Conservation (phyloP, 2,888 invertebrate species). For the Cantharis rufa region DNA sequence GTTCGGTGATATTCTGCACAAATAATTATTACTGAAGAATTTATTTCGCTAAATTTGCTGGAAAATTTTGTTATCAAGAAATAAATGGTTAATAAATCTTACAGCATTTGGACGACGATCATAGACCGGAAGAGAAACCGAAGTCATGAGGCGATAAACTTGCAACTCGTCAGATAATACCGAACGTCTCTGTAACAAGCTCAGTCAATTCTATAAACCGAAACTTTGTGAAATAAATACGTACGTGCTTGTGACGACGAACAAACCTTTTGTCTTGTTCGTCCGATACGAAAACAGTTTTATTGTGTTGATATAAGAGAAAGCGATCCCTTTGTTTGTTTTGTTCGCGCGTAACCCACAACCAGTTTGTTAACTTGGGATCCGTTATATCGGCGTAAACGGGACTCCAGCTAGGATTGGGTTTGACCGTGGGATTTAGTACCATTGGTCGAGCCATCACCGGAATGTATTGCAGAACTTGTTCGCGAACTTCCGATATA, state of each 20-base stretch:
- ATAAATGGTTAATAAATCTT: slow-evolving; percentile 55
- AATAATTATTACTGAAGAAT: slow-evolving; percentile 50
- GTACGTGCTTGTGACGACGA: slow-evolving; percentile 57
- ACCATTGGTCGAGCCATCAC: slow-evolving; percentile 96
- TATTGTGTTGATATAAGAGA: slow-evolving; percentile 67
- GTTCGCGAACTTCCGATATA: slow-evolving; percentile 95
- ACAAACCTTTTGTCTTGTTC: slow-evolving; percentile 67
- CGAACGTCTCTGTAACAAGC: slow-evolving; percentile 57
- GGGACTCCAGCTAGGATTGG: slow-evolving; percentile 92
- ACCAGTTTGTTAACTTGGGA: slow-evolving; percentile 87
- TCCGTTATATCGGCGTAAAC: slow-evolving; percentile 93
- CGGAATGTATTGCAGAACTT: slow-evolving; percentile 93
- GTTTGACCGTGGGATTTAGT: slow-evolving; percentile 78
- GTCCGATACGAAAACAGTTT: slow-evolving; percentile 63
- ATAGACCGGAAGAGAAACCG: slow-evolving; percentile 92
- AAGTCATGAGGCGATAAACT: slow-evolving; percentile 84
- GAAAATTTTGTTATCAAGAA: background rate
- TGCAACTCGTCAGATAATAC: slow-evolving; percentile 67
- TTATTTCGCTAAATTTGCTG: background rate
- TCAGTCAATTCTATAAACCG: background rate
- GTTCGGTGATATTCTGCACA: slow-evolving; percentile 94
- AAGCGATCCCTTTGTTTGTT: slow-evolving; percentile 79
- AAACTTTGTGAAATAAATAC: slow-evolving; percentile 23
- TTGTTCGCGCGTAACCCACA: slow-evolving; percentile 84
- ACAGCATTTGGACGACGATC: slow-evolving; percentile 85